Evolutionary conservation across 1,140 invertebrate species (phyloP).

Genomic region (Nasonia giraulti): DNA sequence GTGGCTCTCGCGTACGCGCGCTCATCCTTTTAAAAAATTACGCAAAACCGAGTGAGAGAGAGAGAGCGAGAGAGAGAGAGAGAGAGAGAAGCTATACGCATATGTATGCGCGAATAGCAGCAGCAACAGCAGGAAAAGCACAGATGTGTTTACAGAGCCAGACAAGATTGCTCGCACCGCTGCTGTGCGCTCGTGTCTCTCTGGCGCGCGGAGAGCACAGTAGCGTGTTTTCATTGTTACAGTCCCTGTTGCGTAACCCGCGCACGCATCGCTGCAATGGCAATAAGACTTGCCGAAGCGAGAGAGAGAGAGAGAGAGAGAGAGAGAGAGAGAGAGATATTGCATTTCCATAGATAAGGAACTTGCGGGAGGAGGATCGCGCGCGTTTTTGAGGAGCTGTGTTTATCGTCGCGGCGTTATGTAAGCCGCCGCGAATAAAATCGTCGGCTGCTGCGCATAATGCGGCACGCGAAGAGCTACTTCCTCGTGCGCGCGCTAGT

Average conservation of each 20-base stretch:
- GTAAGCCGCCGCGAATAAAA: neutral
- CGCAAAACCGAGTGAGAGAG: neutral
- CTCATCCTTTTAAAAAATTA: conserved; percentile 33
- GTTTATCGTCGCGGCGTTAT: neutral
- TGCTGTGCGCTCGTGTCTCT: neutral
- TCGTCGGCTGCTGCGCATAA: neutral
- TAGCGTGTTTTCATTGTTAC: conserved; percentile 42
- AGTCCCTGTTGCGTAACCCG: conserved; percentile 19
- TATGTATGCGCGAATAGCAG: neutral
- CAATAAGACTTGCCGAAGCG: neutral
- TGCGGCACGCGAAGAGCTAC: neutral
- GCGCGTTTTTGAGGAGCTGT: neutral
- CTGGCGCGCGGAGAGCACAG: neutral
- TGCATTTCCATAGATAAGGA: conserved; percentile 53
- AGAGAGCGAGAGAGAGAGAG: no score
- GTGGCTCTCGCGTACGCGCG: neutral
- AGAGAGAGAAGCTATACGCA: neutral
- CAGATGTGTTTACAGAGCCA: conserved; percentile 7
- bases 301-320: no score
- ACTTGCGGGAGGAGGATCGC: neutral
- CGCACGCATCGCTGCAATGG: neutral
- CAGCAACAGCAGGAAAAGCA: neutral
- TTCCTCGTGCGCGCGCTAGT: neutral
- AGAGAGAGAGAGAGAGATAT: conserved; percentile 41
- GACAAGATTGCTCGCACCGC: conserved; percentile 2